A percentile compares a stretch with the other conserved stretches of the same genome.
Conservation (phyloP, 2,797 vertebrate species). For the Enteromius paludinosus region DNA sequence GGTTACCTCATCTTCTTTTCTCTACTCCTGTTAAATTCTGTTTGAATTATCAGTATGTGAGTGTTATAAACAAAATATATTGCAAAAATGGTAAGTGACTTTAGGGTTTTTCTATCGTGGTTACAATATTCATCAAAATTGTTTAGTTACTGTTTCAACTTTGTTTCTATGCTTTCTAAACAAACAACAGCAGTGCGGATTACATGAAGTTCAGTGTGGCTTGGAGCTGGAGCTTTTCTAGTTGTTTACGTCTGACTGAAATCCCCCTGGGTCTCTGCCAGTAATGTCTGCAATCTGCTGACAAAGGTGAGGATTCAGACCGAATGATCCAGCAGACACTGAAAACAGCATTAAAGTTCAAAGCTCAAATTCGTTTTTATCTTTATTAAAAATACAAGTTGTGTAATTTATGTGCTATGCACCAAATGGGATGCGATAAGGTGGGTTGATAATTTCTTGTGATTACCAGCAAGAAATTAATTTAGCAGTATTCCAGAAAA, state of each 20-base stretch:
- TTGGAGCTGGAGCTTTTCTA: slow-evolving; percentile 3
- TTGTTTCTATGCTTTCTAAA: background rate
- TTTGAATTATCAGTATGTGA: background rate
- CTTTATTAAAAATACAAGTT: slow-evolving; percentile 5
- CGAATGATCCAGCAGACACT: background rate
- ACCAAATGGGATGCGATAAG: background rate
- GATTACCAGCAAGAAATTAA: background rate
- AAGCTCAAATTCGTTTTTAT: background rate
- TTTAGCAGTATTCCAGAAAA: background rate
- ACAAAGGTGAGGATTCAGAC: background rate
- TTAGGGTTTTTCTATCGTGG: background rate
- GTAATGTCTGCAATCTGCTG: background rate
- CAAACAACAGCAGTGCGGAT: background rate
- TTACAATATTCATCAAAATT: no score
- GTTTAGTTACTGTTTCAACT: background rate
- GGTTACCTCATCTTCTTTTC: slow-evolving; percentile 67
- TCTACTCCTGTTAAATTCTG: background rate
- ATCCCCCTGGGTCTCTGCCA: slow-evolving; percentile 17
- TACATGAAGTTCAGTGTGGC: slow-evolving; percentile 11
- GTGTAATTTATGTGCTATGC: background rate
- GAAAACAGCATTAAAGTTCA: background rate
- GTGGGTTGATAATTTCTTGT: background rate
- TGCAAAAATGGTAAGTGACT: background rate
- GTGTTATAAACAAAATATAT: background rate
- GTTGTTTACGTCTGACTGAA: slow-evolving; percentile 24